Base-by-base conservation (phyloP, 2,797 vertebrate genomes). In the Pseudochaenichthys georgianus region DNA sequence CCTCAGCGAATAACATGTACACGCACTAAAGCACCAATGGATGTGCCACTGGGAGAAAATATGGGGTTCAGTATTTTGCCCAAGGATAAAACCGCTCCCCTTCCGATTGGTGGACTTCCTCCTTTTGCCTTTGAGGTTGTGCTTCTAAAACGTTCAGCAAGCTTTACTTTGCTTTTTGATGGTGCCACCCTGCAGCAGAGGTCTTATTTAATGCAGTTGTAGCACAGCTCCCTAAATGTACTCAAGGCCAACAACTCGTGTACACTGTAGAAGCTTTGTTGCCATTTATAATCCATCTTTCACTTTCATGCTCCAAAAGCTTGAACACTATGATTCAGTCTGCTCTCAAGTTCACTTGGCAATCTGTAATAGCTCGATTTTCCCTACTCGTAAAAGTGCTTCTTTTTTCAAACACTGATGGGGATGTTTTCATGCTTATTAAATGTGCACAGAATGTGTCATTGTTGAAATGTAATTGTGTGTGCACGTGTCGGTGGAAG, bases 381-480 rank as follows among this genome's bases (percentile, higher is more conserved):
- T 62, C 80, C 42, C n/a, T n/a, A n/a, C n/a, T 50, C 66, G 60
- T 79, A 45, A 51, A 64, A 50, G 12, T 50, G 16, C 53, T 54
- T 54, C 16, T 51, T 48, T 38, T 43, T 10, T 1, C 8, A 57
- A 69, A 77, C 31, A 41, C 7, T 52, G 51, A 69, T 64, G 47
- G 13, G 54, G 31, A 65, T 68, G 45, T 66, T 80, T 88, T 75
- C 43, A 53, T 81, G 45, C 51, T 13, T 65, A 17, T 73, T 63
- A 72, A 55, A 52, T 70, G 66, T 75, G 66, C 50, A 59, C 3
- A 7, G 34, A 21, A 28, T 70, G 57, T 59, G 72, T 69, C 31
- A 74, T 64, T 73, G 52, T 78, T 48, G 11, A 66, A 71, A 64
- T 74, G 53, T 38, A 67, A 38, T 31, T 64, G 72, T 71, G 62